Percentiles rank a stretch among this genome's conserved stretches.
phyloP scores from a whole-genome alignment of 2,888 invertebrate genomes.

The Drosophila helvetica region DNA sequence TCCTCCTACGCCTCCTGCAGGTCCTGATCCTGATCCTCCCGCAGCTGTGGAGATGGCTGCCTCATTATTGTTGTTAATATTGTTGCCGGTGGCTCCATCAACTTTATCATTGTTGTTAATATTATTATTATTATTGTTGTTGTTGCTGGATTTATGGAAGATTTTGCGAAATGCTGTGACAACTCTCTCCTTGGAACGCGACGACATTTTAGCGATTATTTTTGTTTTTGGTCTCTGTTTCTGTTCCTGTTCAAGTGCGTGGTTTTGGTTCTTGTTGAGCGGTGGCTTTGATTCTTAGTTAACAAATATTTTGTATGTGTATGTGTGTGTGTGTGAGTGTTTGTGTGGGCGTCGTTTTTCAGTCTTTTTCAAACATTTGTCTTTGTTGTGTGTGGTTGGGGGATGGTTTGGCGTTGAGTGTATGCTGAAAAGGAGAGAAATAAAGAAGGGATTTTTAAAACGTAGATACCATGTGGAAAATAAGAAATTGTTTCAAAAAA shows the following conservation, averaged over 20 bases:
- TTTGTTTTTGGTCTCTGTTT: constrained; percentile 11
- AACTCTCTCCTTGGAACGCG: constrained; percentile 92
- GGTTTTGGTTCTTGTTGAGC: constrained; percentile 25
- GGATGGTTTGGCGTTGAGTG: background rate
- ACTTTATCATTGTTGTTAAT: constrained; percentile 85
- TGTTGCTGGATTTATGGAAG: constrained; percentile 87
- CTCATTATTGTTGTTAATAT: constrained; percentile 55
- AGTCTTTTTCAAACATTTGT: constrained; percentile 57
- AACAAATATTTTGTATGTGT: constrained; percentile 18
- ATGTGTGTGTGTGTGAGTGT: background rate
- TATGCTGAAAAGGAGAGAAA: constrained; percentile 11
- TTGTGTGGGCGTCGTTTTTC: constrained; percentile 44
- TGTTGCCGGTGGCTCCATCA: constrained; percentile 85
- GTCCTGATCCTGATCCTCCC: constrained; percentile 84
- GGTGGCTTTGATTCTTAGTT: constrained; percentile 44
- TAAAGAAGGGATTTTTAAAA: background rate
- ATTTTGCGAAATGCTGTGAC: constrained; percentile 91
- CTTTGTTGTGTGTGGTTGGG: constrained; percentile 1
- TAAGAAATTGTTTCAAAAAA: background rate
- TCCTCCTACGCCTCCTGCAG: constrained; percentile 84
- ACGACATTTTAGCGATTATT: constrained; percentile 86
- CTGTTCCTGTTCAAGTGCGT: constrained; percentile 1
- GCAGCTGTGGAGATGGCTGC: constrained; percentile 32
- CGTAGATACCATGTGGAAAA: no score
- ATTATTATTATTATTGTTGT: constrained; percentile 85